Base-by-base conservation (phyloP, 2,888 invertebrate genomes). In the Geophilus truncorum region DNA sequence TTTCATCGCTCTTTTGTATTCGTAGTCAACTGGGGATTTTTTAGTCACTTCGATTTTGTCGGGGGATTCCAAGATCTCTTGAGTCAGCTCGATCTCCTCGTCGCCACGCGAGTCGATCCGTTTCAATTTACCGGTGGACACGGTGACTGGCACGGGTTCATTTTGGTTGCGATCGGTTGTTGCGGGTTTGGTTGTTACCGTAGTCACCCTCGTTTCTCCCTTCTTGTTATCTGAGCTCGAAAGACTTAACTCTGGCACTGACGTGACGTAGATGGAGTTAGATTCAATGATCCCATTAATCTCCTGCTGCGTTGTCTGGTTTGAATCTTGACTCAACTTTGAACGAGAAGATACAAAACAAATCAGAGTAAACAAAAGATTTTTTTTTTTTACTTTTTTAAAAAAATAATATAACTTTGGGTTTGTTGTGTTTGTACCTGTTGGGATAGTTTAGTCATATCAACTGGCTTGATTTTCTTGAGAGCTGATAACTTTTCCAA, bases 401-500 rank as follows among this genome's bases (percentile, higher is more conserved):
- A 40, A 40, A 2, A 40, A 12, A 12, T 12, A 9, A 2, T 40
- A 40, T 40, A 12, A 12, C 6, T 12, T 12, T 12, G 40, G 15
- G 9, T 40, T 12, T 77, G 4, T 10, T 32, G 18, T 4, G 87
- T 32, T 21, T 4, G 87, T 88, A 94, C 94, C 93, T 94, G 93
- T 88, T 93, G 91, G 85, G 94, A 94, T 84, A 95, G 90, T 89
- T 94, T 93, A 87, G 94, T 93, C 92, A 96, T 95, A 90, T 96
- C 95, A 87, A 95, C 93, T 82, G 97, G 96, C 85, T 94, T 94
- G 90, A 97, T 94, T 85, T 94, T 92, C 89, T 95, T 94, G 90
- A 96, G 93, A 84, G 95, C 94, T 83, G 96, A 94, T 86, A 97
- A 91, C 86, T 94, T 92, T 90, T 97, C 95, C 87, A 97, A 90